Evolutionary conservation across 2,888 invertebrate genomes (phyloP), one percentile per base, ranked within the genome.

Genomic region (Formica aserva): DNA sequence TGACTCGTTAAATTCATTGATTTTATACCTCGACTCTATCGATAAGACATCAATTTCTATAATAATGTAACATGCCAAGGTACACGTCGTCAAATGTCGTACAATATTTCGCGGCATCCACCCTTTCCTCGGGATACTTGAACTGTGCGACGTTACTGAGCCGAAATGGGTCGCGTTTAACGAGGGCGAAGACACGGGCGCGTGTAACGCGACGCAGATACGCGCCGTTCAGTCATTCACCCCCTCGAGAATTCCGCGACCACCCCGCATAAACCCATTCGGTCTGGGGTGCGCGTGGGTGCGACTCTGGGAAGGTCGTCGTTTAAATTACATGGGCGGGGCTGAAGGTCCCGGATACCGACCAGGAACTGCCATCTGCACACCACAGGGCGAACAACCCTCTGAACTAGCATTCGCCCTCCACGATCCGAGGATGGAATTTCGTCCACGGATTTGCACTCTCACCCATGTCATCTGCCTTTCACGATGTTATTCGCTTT

Each of bases 271-370:
- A 32, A 26, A 66, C 35, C 32, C 76, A 57, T 57, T 55, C 66
- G 76, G 65, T 63, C 45, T 62, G 67, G 38, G 48, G 18, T 80
- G 35, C 18, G 52, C 55, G 83, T 57, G 57, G 60, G 66, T 72
- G 48, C 83, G 72, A 57, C 83, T 45, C 52, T 48, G 69, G 77
- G 80, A 84, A 87, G 90, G 83, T 87, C 77, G 67, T 15, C 60
- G 89, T 91, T 91, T 89, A 91, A 92, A 92, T 92, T 87, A 91
- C 88, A 91, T 92, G 92, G 92, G 92, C 89, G 92, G 92, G 92
- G 92, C 88, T 83, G 87, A 35, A 77, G 62, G 41, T 75, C 83
- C 82, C 76, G 82, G 86, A 85, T 86, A 86, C 84, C 85, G 86
- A 87, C 78, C 87, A 88, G 57, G 82, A 82, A 85, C 84, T 88